These are phyloP conservation scores for Pelagia noctiluca DNA, from an alignment of 30 jellyfish, hydroid and myxozoan genomes.

Conservation along the genomic window DNA sequence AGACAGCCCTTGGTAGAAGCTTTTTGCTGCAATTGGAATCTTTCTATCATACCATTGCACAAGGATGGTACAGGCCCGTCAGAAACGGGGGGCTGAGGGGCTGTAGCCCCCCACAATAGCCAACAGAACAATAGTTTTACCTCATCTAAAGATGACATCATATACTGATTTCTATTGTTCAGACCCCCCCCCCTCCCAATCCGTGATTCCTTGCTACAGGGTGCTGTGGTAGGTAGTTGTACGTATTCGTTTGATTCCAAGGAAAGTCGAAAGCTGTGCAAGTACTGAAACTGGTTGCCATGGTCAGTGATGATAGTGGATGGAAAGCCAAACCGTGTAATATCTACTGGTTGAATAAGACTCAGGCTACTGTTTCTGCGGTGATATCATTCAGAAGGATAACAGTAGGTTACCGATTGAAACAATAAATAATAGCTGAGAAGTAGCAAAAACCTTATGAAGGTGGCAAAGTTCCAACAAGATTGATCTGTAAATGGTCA, in stretches of 20 bases:
- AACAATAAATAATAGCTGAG: constrained; percentile 41
- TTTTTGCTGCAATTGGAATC: constrained; percentile 59
- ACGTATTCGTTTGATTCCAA: constrained; percentile 20
- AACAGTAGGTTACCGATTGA: constrained; percentile 65
- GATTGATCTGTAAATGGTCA: constrained; percentile 52
- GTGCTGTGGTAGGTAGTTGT: constrained; percentile 58
- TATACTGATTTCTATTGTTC: no score
- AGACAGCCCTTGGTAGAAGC: constrained; percentile 44
- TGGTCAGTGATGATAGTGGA: constrained; percentile 48
- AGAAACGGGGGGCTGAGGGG: no score
- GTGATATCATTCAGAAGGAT: constrained; percentile 31
- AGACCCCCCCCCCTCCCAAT: no score
- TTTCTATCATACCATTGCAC: constrained; percentile 43
- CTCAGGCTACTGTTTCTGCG: constrained; percentile 23
- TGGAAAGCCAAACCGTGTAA: constrained; percentile 29
- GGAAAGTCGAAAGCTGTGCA: neutral
- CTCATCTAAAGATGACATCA: no score
- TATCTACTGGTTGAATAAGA: constrained; percentile 5
- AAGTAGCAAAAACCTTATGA: constrained; percentile 21
- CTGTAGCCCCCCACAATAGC: no score
- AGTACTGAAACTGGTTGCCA: constrained; percentile 41
- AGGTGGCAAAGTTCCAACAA: constrained; percentile 65
- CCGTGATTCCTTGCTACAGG: no score
- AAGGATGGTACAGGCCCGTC: no score
- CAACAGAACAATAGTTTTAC: no score